phyloP scores from a whole-genome alignment of 23 tunicate species.

The Aplidium turbinatum region DNA sequence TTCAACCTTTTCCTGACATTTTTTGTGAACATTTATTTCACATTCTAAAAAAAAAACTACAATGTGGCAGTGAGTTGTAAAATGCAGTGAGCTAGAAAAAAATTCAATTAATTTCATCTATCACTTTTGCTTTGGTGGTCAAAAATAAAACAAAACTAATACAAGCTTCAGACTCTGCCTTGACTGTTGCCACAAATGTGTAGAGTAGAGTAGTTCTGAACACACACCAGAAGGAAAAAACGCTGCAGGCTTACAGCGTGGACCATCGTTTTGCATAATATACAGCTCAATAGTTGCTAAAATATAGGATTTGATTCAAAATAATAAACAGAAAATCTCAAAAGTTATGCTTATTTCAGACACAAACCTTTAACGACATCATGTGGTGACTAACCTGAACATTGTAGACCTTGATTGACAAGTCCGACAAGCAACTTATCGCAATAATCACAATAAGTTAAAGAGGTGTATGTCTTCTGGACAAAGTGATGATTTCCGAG shows the following conservation, averaged over 20 bases:
- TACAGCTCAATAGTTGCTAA: no score
- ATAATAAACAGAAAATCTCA: no score
- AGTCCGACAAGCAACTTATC: slow-evolving; percentile 62
- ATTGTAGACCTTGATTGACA: slow-evolving; percentile 67
- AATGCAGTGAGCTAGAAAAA: not conserved
- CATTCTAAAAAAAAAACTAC: slow-evolving; percentile 57
- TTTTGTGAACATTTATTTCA: slow-evolving; percentile 80
- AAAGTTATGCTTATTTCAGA: no score
- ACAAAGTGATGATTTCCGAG: slow-evolving; percentile 72
- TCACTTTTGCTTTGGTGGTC: not conserved
- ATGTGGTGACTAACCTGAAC: slow-evolving; percentile 43
- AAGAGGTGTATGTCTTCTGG: slow-evolving; percentile 62
- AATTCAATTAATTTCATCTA: not conserved
- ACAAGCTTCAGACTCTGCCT: no score
- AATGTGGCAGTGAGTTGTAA: not conserved
- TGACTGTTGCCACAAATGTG: no score
- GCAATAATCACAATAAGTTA: slow-evolving; percentile 75
- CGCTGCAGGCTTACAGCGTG: no score
- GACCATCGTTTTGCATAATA: no score
- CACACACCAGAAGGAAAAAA: no score
- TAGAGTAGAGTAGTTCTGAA: no score
- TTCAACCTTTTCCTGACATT: slow-evolving; percentile 83
- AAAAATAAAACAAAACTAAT: not conserved
- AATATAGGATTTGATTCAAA: no score
- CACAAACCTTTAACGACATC: no score